Base-by-base conservation (phyloP, 2,888 invertebrate species). In the Chloroclysta siterata region DNA sequence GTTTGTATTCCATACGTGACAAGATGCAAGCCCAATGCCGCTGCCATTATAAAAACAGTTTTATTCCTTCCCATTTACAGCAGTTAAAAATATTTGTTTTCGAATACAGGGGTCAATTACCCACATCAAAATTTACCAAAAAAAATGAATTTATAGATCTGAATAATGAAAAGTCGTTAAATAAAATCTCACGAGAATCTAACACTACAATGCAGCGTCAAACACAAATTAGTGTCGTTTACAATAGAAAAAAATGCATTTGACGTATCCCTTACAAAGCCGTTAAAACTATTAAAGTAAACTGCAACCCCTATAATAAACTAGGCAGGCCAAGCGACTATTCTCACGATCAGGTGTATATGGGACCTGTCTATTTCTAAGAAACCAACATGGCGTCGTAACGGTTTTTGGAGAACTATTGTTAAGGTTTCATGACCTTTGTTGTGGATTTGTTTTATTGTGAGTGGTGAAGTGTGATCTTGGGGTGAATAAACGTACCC, bases 321-420 rank as follows among this genome's bases (percentile, higher is more conserved):
- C 57, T 68, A 65, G 59, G 55, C 68, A 65, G 75, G 78, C 79
- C 80, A 42, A 54, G 54, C 52, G 60, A 68, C 68, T 69, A 71
- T 74, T 87, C 88, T 78, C 88, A 88, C 87, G 84, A 78, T 88
- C 88, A 89, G 89, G 89, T 89, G 89, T 80, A 81, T 82, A 79
- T 78, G 76, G 80, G 82, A 82, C 80, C 70, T 70, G 70, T 70
- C 70, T 64, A 69, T 84, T 81, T 81, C 73, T 64, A 71, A 69
- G 84, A 81, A 78, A 79, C 71, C 74, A 84, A 84, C 77, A 84
- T 80, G 79, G 83, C 78, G 70, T 71, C 75, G 72, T 81, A 88
- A 88, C 87, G 85, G 87, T 85, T 79, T 75, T 75, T 55, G 52
- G 74, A 63, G 51, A 68, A 57, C 65, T 60, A 76, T 83, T 82